phyloP scores from a whole-genome alignment of 1,140 invertebrate species.

The Trialeurodes vaporariorum region DNA sequence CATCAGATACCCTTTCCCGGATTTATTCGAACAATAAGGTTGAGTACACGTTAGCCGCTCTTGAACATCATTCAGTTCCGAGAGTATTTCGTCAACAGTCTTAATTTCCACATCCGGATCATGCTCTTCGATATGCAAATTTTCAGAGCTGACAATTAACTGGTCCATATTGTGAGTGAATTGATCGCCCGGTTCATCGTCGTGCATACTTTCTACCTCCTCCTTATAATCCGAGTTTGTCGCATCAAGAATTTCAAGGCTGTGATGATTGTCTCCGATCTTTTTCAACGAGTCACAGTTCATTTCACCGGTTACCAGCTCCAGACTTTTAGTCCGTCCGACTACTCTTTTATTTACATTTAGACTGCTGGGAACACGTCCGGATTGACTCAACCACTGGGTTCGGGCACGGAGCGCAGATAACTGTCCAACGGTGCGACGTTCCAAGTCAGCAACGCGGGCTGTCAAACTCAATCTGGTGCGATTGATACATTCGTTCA shows the following conservation, averaged over 20 bases:
- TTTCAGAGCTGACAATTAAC: neutral
- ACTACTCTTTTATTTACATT: slow-evolving; percentile 36
- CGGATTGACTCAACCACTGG: slow-evolving; percentile 35
- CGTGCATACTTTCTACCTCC: no score
- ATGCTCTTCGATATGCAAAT: neutral
- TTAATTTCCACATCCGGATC: neutral
- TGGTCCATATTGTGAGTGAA: neutral
- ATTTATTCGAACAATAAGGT: neutral
- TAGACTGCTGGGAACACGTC: slow-evolving; percentile 58
- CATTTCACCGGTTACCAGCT: slow-evolving; percentile 7
- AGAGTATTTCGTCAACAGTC: neutral
- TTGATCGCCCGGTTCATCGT: no score
- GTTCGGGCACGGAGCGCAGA: neutral
- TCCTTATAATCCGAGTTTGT: no score
- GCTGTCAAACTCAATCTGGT: slow-evolving; percentile 67
- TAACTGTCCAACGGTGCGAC: neutral
- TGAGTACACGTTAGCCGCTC: neutral
- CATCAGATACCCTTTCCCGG: neutral
- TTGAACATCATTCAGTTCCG: neutral
- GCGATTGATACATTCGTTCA: slow-evolving; percentile 70
- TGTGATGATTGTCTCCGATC: slow-evolving; percentile 5
- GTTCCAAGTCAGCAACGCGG: slow-evolving; percentile 76
- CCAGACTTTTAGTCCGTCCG: slow-evolving; percentile 15
- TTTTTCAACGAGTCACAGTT: neutral
- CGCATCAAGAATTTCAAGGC: slow-evolving; percentile 14